A percentile compares a stretch with the other conserved stretches of the same genome.
These are phyloP conservation scores for Sipha maydis DNA, from an alignment of 2,888 invertebrate genomes.

Conservation along the genomic window DNA sequence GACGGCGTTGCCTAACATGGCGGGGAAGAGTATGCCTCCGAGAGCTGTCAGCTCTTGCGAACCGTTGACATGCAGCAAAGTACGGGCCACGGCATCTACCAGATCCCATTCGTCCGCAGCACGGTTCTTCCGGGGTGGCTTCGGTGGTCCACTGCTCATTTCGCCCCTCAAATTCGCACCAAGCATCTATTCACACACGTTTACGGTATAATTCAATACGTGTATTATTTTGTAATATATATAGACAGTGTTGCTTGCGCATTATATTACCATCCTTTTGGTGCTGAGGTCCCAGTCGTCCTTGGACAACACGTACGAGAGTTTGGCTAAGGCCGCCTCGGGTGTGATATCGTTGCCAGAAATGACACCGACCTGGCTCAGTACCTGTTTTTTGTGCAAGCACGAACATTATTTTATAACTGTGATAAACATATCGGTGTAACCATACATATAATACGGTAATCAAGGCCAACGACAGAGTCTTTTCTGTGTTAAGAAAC, in stretches of 20 bases:
- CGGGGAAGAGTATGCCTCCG: conserved; percentile 75
- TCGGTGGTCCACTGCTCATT: conserved; percentile 69
- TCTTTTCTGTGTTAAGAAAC: no score
- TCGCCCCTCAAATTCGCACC: conserved; percentile 83
- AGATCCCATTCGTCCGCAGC: conserved; percentile 67
- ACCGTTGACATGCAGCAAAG: conserved; percentile 72
- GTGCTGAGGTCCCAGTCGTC: conserved; percentile 74
- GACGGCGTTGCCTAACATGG: conserved; percentile 76
- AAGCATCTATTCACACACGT: conserved; percentile 76
- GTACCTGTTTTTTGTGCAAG: conserved; percentile 67
- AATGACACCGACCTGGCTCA: conserved; percentile 78
- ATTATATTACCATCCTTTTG: conserved; percentile 73
- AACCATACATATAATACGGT: no score
- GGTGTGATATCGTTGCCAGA: conserved; percentile 91
- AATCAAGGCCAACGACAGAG: no score
- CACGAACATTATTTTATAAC: no score
- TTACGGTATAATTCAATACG: no score
- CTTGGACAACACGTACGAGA: conserved; percentile 89
- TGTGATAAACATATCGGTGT: no score
- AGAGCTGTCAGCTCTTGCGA: conserved; percentile 72
- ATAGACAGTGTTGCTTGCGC: neutral
- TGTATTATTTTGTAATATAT: no score
- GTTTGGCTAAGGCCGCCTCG: conserved; percentile 91
- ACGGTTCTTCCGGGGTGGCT: conserved; percentile 68
- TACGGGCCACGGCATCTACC: conserved; percentile 71